These are phyloP conservation scores for Myotis brandtii DNA, from an alignment of 2,113 vertebrate species.

Conservation along the genomic window DNA sequence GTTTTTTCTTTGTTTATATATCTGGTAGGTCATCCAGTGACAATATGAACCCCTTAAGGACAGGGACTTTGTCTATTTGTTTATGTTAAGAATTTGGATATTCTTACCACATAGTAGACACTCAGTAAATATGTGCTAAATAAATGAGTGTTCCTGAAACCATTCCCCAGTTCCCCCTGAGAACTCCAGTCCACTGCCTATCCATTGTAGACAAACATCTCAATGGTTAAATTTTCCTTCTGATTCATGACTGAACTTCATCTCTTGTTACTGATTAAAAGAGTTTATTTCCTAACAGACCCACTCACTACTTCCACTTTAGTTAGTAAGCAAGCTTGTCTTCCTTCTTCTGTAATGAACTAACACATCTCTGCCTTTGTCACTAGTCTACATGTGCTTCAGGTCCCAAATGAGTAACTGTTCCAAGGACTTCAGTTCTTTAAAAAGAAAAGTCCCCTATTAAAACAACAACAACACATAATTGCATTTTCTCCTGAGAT, in stretches of 20 bases:
- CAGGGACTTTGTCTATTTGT: background rate
- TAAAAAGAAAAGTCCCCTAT: conserved; percentile 29
- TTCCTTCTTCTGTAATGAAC: background rate
- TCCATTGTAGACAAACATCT: background rate
- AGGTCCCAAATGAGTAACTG: conserved; percentile 38
- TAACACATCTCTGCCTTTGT: background rate
- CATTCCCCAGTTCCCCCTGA: background rate
- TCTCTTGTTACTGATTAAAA: background rate
- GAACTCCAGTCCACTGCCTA: background rate
- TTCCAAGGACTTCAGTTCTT: conserved; percentile 51
- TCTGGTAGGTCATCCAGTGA: background rate
- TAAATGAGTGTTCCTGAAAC: background rate
- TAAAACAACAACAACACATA: conserved; percentile 70
- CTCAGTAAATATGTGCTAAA: background rate
- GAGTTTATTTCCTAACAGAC: background rate
- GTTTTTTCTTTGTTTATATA: background rate
- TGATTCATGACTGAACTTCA: background rate
- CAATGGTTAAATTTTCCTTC: background rate
- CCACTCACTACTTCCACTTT: background rate
- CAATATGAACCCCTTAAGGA: background rate
- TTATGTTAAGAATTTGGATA: background rate
- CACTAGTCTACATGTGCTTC: background rate
- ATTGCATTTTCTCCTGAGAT: conserved; percentile 78
- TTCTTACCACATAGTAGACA: background rate
- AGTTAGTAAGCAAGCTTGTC: background rate